Evolutionary conservation across 2,888 invertebrate species (phyloP), one percentile per base, ranked within the genome.

Genomic region (Selenia dentaria): DNA sequence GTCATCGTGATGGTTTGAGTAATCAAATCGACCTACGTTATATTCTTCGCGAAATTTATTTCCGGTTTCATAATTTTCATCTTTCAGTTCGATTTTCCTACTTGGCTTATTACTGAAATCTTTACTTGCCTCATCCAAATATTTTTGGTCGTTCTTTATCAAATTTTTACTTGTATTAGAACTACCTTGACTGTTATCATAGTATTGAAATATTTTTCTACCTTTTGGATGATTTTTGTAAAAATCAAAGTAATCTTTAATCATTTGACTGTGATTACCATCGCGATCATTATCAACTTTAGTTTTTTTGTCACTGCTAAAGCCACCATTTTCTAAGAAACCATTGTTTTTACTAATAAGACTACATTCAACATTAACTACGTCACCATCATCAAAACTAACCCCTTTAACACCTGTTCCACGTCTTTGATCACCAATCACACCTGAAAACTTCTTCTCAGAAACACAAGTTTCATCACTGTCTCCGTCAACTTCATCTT

Each of bases 181-280:
- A 20, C 1, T 20, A 16, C 3, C 4, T 4, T 16, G 16, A 16
- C 4, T 4, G 3, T 4, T 20, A 20, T 32, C 11, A 9, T 6
- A 12, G 8, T 22, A 2, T 6, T 9, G 22, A 1, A 20, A 20
- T 5, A 11, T 20, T 1, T 8, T 20, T 20, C 11, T 33, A 27
- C 9, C 18, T 8, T 27, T 33, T 5, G 13, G 6, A 1, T 13
- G 13, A 6, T 9, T 40, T 20, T 20, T 26, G 24, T 33, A 20
- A 2, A 33, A 40, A 27, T 26, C 26, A 13, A 33, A 13, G 24
- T 40, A 33, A 10, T 25, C 18, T 26, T 39, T 14, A 8, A 39
- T 12, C 25, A 18, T 32, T 25, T 32, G 18, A 12, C 2, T 11
- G 28, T 8, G 13, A 28, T 9, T 25, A 4, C 25, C 25, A 16